A percentile compares a stretch with the other conserved stretches of the same genome.
Evolutionary conservation across 2,888 invertebrate genomes (phyloP).

Genomic region (Pachymerium ferrugineum): DNA sequence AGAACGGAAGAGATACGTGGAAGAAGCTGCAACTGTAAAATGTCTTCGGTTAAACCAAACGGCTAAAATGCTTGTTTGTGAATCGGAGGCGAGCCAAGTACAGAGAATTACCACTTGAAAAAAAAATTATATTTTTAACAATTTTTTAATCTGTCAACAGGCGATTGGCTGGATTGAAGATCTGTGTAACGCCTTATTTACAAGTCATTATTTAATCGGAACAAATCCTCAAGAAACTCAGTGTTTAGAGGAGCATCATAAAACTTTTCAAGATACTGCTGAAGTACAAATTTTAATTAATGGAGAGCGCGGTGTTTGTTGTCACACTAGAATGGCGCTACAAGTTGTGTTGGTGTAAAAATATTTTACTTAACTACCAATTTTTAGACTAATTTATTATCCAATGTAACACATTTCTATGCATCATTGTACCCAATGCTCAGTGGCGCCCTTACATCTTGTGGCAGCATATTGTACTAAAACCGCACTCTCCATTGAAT

Average conservation of each 20-base stretch:
- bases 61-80: conserved; percentile 66
- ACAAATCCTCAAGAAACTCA: conserved; percentile 67
- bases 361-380: too few relatives aligned
- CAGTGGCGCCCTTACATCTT: too few relatives aligned
- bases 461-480: too few relatives aligned
- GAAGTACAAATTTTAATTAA: conserved; percentile 56
- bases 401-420: too few relatives aligned
- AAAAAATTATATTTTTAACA: conserved; percentile 34
- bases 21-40: conserved; percentile 67
- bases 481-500: too few relatives aligned
- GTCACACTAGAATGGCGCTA: too few relatives aligned
- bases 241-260: conserved; percentile 66
- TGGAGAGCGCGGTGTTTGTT: too few relatives aligned
- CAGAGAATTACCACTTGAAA: conserved; percentile 14
- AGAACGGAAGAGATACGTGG: conserved; percentile 60
- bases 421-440: too few relatives aligned
- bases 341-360: too few relatives aligned
- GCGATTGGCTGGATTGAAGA: conserved; percentile 72
- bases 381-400: too few relatives aligned
- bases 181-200: conserved; percentile 63
- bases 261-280: conserved; percentile 70
- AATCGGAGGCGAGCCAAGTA: conserved; percentile 66
- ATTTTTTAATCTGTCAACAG: conserved; percentile 43
- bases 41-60: conserved; percentile 72
- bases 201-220: conserved; percentile 66